Evolutionary conservation across 23 tunicate species (phyloP), one percentile per base, ranked within the genome.

Genomic region (Styela plicata): DNA sequence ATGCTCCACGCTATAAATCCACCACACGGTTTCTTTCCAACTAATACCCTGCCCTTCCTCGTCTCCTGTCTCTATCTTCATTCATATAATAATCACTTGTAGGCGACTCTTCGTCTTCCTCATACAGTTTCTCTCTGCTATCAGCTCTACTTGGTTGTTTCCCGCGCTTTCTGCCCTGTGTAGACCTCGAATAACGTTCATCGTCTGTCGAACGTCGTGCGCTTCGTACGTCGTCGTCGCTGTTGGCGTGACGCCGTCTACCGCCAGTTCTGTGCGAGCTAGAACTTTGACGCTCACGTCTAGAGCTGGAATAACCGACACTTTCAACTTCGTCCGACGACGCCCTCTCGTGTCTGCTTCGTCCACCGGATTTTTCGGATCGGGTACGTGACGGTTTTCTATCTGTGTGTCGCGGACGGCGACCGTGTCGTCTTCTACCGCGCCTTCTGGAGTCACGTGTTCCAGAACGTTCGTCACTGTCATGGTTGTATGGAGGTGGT

Each of bases 71-170:
- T 69, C 35, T 33, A 44, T 91, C 97, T 77, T 91, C 87, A 35
- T 82, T 83, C 79, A 86, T 64, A 74, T 91, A 91, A 68, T 44
- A 91, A 70, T 91, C 97, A 44, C 97, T 91, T 0, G 89, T 83
- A 18, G 97, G 97, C 32, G 90, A 86, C 34, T 91, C 97, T 10
- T 90, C 88, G 32, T 78, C 89, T 17, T 24, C 7, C 27, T 24
- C 44, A 24, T 76, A 25, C 0, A 25, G 16, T 22, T 67, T 67
- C 18, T 67, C 31, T 18, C 71, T 67, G 24, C 71, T 67, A 22
- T 29, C 31, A 22, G 30, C 31, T 22, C 71, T 67, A 67, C n/a
- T 67, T 22, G 71, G 30, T 27, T 29, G 71, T 25, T 44, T 13
- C 13, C 71, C 24, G 24, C 71, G 71, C 22, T 29, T 27, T 67